phyloP scores from a whole-genome alignment of 2,888 invertebrate species.

The Capitulum mitella region DNA sequence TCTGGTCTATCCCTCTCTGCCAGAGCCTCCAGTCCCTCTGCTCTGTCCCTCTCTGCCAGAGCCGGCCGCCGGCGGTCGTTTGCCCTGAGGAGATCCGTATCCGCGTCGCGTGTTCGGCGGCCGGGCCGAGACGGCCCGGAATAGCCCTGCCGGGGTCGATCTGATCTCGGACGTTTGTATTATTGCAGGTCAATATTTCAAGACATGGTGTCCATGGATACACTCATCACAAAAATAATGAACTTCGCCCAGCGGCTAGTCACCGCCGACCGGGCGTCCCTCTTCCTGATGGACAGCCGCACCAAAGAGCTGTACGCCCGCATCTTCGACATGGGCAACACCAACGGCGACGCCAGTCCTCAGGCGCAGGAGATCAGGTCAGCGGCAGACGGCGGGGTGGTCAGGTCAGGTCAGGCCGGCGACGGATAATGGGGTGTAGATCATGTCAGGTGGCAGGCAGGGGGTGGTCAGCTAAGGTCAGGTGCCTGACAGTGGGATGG shows the following conservation, averaged over 20 bases:
- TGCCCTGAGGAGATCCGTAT: no score
- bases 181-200: constrained; percentile 69
- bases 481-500: no score
- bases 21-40: constrained; percentile 24
- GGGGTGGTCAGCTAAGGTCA: no score
- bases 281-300: constrained; percentile 68
- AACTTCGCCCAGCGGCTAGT: constrained; percentile 73
- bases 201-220: constrained; percentile 76
- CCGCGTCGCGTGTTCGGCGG: no score
- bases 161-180: no score
- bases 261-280: constrained; percentile 71
- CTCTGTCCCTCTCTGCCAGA: constrained; percentile 7
- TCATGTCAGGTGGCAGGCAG: no score
- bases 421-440: no score
- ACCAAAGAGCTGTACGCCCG: constrained; percentile 70
- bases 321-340: constrained; percentile 63
- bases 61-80: not conserved
- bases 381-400: not conserved
- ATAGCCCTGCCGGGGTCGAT: no score
- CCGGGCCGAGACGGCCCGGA: no score
- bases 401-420: no score
- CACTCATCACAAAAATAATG: constrained; percentile 71
- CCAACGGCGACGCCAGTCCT: constrained; percentile 40
- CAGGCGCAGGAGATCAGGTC: constrained; percentile 41
- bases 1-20: constrained; percentile 19